These are phyloP conservation scores for Acromyrmex echinatior DNA, from an alignment of 1,140 invertebrate species.

Conservation along the genomic window DNA sequence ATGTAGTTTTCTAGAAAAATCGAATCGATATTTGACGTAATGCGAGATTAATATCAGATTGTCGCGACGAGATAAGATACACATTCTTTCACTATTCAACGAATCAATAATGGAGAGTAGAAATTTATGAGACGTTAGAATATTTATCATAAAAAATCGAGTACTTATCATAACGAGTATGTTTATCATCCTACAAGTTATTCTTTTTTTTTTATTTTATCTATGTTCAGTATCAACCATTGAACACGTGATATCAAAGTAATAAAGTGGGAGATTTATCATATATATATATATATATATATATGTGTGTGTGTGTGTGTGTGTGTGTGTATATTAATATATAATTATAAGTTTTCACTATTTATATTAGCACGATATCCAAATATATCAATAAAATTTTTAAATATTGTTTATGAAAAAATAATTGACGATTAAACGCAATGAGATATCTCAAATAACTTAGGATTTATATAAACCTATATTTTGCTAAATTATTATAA, in stretches of 20 bases:
- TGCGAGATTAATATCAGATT: constrained; percentile 32
- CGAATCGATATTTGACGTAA: constrained; percentile 26
- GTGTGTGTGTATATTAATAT: background rate
- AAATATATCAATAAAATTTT: background rate
- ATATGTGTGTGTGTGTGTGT: no score
- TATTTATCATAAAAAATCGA: constrained; percentile 45
- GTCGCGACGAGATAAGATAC: constrained; percentile 24
- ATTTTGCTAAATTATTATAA: background rate
- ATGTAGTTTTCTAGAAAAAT: constrained; percentile 25
- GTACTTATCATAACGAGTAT: constrained; percentile 24
- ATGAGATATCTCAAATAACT: background rate
- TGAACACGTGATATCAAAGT: background rate
- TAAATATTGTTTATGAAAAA: background rate
- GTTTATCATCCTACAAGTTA: constrained; percentile 7
- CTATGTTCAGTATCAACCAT: background rate
- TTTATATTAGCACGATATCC: background rate
- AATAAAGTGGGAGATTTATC: background rate
- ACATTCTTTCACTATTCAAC: constrained; percentile 4
- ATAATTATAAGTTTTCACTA: background rate
- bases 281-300: constrained; percentile 19
- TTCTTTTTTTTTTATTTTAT: constrained; percentile 30
- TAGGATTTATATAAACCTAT: background rate
- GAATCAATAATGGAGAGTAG: constrained; percentile 15
- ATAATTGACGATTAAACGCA: background rate
- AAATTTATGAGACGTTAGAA: constrained; percentile 11